Base-by-base conservation (phyloP, 1,140 invertebrate genomes). In the Doryteuthis pealeii region DNA sequence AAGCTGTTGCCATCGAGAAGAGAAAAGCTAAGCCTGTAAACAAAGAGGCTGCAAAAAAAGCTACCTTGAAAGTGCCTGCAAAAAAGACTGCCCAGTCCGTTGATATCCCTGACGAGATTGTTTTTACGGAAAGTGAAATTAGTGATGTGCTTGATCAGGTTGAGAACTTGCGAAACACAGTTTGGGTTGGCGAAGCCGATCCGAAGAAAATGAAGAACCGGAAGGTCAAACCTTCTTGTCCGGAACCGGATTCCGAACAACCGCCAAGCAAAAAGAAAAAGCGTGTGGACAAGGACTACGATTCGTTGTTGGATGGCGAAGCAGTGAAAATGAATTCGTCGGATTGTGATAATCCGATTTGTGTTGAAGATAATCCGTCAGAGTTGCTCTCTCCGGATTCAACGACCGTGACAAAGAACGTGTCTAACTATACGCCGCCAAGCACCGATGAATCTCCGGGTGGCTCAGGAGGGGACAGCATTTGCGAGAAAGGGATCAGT, bases 61-160 rank as follows among this genome's bases (percentile, higher is more conserved):
- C 5, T 58, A 45, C 32, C 14, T 15, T 54, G 49, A 49, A 43
- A 33, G 43, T 31, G 43, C 43, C 71, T 22, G 43, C 28, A 15
- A 72, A 22, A 10, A 32, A 45, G 3, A 49, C 26, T 32, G 68
- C 22, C 33, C 68, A 26, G 45, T 75, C 28, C 10, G 69, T 67
- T 43, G 66, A 49, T 71, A 77, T 85, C 28, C 85, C 85, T 0
- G 83, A 85, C 40, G 81, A 73, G 66, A 86, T 86, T 26, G 80
- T 72, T 35, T 86, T 85, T 73, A 76, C 77, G 49, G 83, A 80
- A 73, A 83, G 78, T 65, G 82, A 86, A 62, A 65, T 86, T 18
- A 79, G 77, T 1, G 82, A 82, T 74, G 84, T 86, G 0, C 74
- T 86, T 14, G 83, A 85, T 70, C 85, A 85, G 71, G 84, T 86